These are phyloP conservation scores for Zeuzera pyrina DNA, from an alignment of 2,888 invertebrate genomes.

Conservation along the genomic window DNA sequence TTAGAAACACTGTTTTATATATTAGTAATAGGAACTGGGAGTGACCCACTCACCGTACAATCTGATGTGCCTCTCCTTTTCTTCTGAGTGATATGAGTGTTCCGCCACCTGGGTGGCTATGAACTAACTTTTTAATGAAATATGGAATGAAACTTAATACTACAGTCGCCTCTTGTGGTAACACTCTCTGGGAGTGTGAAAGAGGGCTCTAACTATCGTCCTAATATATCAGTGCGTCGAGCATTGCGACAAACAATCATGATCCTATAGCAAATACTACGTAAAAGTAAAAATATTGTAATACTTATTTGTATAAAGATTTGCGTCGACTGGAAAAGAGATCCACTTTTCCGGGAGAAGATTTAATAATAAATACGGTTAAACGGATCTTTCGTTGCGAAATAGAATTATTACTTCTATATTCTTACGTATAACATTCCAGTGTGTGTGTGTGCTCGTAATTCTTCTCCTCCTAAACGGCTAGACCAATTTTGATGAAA, in stretches of 20 bases:
- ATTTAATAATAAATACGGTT: too few species aligned
- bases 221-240: conserved; percentile 42
- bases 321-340: conserved; percentile 23
- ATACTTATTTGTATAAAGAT: conserved; percentile 56
- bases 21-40: background rate
- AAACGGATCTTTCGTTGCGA: too few species aligned
- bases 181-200: conserved; percentile 62
- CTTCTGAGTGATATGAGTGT: conserved; percentile 31
- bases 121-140: conserved; percentile 39
- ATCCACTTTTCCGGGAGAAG: conserved; percentile 4
- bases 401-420: too few species aligned
- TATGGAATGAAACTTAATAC: conserved; percentile 52
- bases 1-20: background rate
- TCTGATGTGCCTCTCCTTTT: conserved; percentile 35
- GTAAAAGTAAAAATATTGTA: conserved; percentile 50
- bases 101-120: conserved; percentile 65
- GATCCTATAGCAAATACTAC: conserved; percentile 58
- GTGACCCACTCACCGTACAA: conserved; percentile 40
- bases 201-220: conserved; percentile 28
- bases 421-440: too few species aligned
- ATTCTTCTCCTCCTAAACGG: too few species aligned
- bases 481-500: too few species aligned
- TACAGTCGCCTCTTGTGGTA: conserved; percentile 34
- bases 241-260: conserved; percentile 41
- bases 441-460: too few species aligned